Evolutionary conservation across 2,888 invertebrate species (phyloP).

Genomic region (Didymodactylos carnosus): DNA sequence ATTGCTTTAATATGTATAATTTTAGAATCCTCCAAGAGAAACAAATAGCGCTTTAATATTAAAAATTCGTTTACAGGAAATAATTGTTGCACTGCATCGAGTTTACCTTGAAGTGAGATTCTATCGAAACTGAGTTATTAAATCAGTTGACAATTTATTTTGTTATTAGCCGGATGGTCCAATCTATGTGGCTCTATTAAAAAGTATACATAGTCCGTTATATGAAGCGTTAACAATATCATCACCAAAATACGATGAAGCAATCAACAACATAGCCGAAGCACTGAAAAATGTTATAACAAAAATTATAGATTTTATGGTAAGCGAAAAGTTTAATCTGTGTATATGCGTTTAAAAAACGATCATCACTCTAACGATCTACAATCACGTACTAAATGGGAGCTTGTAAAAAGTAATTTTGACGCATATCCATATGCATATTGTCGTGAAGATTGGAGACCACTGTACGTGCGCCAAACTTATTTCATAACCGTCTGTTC

Average conservation of each 20-base stretch:
- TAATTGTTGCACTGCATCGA: background rate
- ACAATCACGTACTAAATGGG: no score
- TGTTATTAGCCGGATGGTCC: background rate
- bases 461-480: no score
- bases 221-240: background rate
- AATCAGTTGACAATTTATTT: no score
- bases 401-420: no score
- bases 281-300: background rate
- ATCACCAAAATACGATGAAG: background rate
- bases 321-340: no score
- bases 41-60: background rate
- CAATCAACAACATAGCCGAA: background rate
- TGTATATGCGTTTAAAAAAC: no score
- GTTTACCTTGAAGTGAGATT: background rate
- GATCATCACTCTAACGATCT: no score
- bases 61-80: background rate
- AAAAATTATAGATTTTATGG: background rate
- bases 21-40: background rate
- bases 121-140: no score
- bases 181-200: background rate
- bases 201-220: background rate
- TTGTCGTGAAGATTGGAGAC: no score
- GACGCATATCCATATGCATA: no score
- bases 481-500: no score
- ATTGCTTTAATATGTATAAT: background rate